Evolutionary conservation across 53 echinoderm and acorn worm genomes (phyloP), one percentile per base, ranked within the genome.

Genomic region (Paelopatides confundens): DNA sequence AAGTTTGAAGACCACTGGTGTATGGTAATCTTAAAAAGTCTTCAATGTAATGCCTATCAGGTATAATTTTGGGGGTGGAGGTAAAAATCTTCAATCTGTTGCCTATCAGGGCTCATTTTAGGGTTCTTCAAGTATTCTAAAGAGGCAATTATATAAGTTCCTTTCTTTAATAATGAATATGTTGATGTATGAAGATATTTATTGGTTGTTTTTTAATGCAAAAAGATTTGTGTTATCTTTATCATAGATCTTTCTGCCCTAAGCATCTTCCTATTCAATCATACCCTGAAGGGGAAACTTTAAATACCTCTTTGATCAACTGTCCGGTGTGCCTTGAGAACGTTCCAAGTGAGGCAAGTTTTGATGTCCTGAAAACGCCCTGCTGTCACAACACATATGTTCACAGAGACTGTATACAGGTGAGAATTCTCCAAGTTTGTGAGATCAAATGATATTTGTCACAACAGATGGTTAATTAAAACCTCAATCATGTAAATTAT

Each of bases 341-440:
- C 21, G 93, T 97, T 11, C 86, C 88, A 14, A 90, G 87, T 69
- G 76, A 82, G 76, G 79, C 92, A 10, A 64, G 90, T 34, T 52
- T 88, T 58, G 85, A 90, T 64, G 92, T 91, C 1, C 90, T 97
- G 26, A 95, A 88, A 81, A 95, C 95, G 23, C 97, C 97, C 0
- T 97, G 97, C 81, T 97, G 95, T 50, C 95, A 90, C 30, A 95
- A 95, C 52, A 92, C 87, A 2, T 97, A 93, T 93, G 82, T 97
- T 38, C 97, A 97, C 66, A 62, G 97, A 46, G 71, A 82, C 6
- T 95, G 97, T 82, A 85, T 97, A 35, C 97, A 97, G 97, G 97
- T 97, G 33, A 50, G 43, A 43, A 8, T 10, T 43, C 9, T 43
- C 43, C n/a, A n/a, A n/a, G n/a, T n/a, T n/a, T n/a, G n/a, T n/a